A percentile compares a stretch with the other conserved stretches of the same genome.
These are phyloP conservation scores for Aplocera efformata DNA, from an alignment of 2,888 invertebrate genomes.

Conservation along the genomic window DNA sequence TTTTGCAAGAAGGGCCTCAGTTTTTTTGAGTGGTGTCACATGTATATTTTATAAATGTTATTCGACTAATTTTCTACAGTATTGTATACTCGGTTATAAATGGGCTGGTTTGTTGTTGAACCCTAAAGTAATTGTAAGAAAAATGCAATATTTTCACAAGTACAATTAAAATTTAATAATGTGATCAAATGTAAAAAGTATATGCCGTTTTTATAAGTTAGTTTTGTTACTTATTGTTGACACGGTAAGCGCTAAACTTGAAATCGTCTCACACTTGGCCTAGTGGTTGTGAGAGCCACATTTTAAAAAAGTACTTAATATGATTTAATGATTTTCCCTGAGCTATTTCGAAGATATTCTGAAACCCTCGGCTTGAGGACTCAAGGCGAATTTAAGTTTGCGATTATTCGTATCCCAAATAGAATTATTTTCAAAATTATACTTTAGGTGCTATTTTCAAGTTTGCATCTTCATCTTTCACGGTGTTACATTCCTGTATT, in stretches of 20 bases:
- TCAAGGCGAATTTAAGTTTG: no score
- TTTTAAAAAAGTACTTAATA: no score
- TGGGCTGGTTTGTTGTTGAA: conserved; percentile 14
- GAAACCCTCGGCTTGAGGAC: no score
- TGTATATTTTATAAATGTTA: conserved; percentile 1
- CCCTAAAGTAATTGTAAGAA: conserved; percentile 10
- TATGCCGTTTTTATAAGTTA: background rate
- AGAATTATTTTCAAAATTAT: conserved; percentile 5
- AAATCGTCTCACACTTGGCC: no score
- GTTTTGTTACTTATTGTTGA: conserved; percentile 1
- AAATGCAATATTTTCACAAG: conserved; percentile 15
- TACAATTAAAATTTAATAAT: conserved; percentile 14
- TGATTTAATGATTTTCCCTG: no score
- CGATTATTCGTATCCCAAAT: conserved; percentile 11
- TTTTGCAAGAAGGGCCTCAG: no score
- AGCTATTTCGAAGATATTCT: no score
- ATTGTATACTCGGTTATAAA: conserved; percentile 13
- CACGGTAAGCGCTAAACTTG: no score
- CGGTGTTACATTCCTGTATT: conserved; percentile 46
- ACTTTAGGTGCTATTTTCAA: conserved; percentile 14
- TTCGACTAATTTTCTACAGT: conserved; percentile 8
- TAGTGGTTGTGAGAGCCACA: no score
- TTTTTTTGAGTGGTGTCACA: no score
- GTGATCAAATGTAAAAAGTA: background rate
- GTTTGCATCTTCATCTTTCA: conserved; percentile 18